These are phyloP conservation scores for Rhynchonycteris naso DNA, from an alignment of 2,797 vertebrate species.

Conservation along the genomic window DNA sequence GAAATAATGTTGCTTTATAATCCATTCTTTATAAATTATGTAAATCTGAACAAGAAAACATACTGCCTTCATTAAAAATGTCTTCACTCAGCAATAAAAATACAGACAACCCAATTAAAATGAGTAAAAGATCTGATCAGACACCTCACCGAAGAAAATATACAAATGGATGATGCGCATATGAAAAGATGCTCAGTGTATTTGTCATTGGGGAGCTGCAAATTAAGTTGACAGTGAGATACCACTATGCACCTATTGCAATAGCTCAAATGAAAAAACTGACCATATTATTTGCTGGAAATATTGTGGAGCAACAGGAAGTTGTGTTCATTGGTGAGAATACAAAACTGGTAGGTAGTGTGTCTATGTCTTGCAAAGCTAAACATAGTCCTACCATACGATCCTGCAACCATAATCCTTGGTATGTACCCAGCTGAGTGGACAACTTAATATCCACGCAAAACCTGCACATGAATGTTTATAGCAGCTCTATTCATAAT, in stretches of 20 bases:
- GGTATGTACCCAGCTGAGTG: neutral
- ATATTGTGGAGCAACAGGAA: neutral
- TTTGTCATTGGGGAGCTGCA: neutral
- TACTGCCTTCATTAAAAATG: conserved; percentile 13
- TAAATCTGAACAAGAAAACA: neutral
- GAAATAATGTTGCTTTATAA: neutral
- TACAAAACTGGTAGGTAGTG: neutral
- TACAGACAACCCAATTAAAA: neutral
- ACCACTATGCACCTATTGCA: neutral
- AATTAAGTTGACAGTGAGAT: neutral
- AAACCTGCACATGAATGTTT: neutral
- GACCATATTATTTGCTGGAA: neutral
- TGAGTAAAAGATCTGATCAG: neutral
- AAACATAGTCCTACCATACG: neutral
- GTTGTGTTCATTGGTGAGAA: neutral
- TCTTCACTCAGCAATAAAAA: neutral
- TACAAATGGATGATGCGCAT: neutral
- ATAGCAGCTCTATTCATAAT: neutral
- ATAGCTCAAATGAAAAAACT: neutral
- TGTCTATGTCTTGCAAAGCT: neutral
- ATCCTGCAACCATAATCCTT: neutral
- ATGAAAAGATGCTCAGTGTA: neutral
- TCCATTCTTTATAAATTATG: neutral
- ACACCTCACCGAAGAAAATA: conserved; percentile 9
- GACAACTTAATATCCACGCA: neutral